Conservation (phyloP, 2,113 vertebrate genomes). For the Oxyura jamaicensis region DNA sequence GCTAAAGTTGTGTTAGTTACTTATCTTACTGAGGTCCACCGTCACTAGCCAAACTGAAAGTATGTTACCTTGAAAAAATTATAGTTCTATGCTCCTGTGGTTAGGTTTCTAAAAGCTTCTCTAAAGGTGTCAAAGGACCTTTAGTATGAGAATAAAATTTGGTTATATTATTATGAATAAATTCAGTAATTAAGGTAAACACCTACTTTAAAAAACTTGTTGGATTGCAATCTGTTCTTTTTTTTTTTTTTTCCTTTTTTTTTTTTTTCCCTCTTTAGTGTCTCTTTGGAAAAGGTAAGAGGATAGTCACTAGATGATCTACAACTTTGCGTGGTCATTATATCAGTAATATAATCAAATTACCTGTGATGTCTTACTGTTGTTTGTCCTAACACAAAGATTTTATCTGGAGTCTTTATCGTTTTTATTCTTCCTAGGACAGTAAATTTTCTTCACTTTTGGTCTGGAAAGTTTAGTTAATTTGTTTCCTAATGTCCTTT, state of each 20-base stretch:
- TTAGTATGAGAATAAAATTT: neutral
- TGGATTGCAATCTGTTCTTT: neutral
- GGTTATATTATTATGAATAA: neutral
- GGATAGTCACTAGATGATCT: neutral
- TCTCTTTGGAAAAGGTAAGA: neutral
- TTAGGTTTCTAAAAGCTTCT: neutral
- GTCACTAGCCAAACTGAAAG: neutral
- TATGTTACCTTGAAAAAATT: neutral
- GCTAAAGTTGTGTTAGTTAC: neutral
- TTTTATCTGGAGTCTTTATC: neutral
- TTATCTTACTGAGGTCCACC: neutral
- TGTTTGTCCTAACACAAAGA: neutral
- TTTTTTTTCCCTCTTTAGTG: neutral
- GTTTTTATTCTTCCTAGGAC: neutral
- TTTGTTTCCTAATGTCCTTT: neutral
- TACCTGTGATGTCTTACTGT: neutral
- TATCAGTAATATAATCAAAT: neutral
- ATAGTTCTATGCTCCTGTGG: fast-evolving
- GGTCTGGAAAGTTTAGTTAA: neutral
- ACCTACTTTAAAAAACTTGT: neutral
- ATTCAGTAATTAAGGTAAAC: neutral
- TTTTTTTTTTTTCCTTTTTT: neutral
- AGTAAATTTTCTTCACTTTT: neutral
- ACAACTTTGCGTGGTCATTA: neutral
- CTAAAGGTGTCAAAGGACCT: neutral